Evolutionary conservation across 2,888 invertebrate species (phyloP).

Genomic region (Morpho deidamia): DNA sequence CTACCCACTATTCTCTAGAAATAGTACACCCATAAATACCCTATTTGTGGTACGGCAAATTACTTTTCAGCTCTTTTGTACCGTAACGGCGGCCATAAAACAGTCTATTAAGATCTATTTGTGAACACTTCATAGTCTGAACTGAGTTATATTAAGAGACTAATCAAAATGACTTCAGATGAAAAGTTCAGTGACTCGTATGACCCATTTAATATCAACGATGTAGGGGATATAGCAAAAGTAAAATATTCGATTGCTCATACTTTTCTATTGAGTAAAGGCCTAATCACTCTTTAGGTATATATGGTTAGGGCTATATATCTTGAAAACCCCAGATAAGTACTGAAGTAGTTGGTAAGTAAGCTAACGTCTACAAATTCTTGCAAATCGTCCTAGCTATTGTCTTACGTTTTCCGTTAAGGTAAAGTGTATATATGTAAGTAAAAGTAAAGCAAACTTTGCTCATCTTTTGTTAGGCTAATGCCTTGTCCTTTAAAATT

Average conservation of each 20-base stretch:
- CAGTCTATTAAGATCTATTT: constrained; percentile 52
- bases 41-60: constrained; percentile 61
- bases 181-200: constrained; percentile 6
- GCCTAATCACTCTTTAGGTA: too few relatives aligned
- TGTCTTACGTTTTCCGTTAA: too few relatives aligned
- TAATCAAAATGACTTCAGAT: constrained; percentile 10
- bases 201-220: background rate
- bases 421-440: too few relatives aligned
- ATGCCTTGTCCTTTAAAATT: too few relatives aligned
- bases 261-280: too few relatives aligned
- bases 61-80: constrained; percentile 57
- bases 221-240: background rate
- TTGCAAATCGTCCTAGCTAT: too few relatives aligned
- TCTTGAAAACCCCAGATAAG: too few relatives aligned
- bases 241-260: background rate
- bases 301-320: too few relatives aligned
- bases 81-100: constrained; percentile 56
- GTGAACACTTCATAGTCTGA: constrained; percentile 30
- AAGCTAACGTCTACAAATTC: too few relatives aligned
- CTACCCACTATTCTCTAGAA: background rate
- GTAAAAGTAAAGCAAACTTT: too few relatives aligned
- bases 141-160: constrained; percentile 21
- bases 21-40: constrained; percentile 33
- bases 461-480: too few relatives aligned
- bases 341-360: too few relatives aligned